Base-by-base conservation (phyloP, 1,140 invertebrate genomes). In the Drosophila subpulchrella region DNA sequence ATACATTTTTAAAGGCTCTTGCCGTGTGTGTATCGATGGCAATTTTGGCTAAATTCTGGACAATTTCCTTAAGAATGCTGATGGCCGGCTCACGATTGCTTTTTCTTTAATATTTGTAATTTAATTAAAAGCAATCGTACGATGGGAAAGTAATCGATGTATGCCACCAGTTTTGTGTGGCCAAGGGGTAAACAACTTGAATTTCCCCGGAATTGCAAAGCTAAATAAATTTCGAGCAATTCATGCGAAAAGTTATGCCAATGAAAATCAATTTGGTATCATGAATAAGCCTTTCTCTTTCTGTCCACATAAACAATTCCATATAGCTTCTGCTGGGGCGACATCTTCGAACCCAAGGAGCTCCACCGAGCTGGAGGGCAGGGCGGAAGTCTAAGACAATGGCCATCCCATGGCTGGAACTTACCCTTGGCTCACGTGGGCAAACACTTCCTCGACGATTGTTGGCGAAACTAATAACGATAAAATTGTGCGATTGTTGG, bases 401-500 rank as follows among this genome's bases (percentile, higher is more conserved):
- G 81, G 76, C 59, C 81, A 76, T 50, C 54, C 56, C 63, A 54
- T 58, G 65, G 47, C 36, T 50, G 32, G 42, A 59, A 84, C 91
- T 91, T 91, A 92, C 91, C 91, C 91, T 67, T 77, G 74, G 55
- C 79, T 60, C 56, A 92, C 76, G 66, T 91, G 78, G 41, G 60
- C 70, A 65, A 79, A 75, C 56, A 92, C 78, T 81, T 91, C 79
- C 78, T 91, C 77, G 76, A 92, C 89, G 74, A 88, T 75, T 84
- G 81, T 86, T 90, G 88, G 88, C 72, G 91, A 81, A 86, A 92
- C 81, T 90, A 91, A 88, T 91, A 92, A 91, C 84, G 91, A 92
- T 90, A 92, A 91, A 91, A 92, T 92, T 81, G 91, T 92, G 70
- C 88, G 84, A 91, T 92, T 92, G 81, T 91, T 91, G 78, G 91